A percentile compares a stretch with the other conserved stretches of the same genome.
Evolutionary conservation across 2,888 invertebrate species (phyloP).

Genomic region (Nysson spinosus): DNA sequence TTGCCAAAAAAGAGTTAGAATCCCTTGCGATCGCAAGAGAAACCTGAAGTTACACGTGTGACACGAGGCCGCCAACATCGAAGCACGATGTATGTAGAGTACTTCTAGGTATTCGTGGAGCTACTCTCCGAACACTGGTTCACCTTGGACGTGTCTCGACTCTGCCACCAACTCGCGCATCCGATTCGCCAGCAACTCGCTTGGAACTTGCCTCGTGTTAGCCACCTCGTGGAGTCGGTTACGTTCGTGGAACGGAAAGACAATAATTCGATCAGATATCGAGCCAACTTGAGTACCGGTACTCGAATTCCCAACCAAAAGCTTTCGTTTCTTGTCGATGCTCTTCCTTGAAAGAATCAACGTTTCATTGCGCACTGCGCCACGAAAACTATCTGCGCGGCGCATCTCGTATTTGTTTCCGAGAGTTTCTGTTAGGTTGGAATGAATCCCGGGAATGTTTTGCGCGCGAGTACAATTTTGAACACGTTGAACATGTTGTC

Average conservation of each 20-base stretch:
- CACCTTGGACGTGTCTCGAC: constrained; percentile 71
- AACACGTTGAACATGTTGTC: no score
- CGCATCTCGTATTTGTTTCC: no score
- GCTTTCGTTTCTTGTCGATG: no score
- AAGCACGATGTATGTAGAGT: constrained; percentile 51
- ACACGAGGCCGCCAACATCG: constrained; percentile 35
- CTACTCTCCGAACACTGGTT: constrained; percentile 69
- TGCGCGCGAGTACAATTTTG: no score
- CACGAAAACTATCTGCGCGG: no score
- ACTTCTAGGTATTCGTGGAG: constrained; percentile 58
- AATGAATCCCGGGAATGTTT: no score
- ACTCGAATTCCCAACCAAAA: no score
- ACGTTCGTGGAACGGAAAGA: constrained; percentile 32
- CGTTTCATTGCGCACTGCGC: no score
- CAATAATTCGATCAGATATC: constrained; percentile 53
- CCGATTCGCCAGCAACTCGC: no score
- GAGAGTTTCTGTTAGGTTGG: no score
- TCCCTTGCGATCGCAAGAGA: constrained; percentile 24
- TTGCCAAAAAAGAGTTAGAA: background rate
- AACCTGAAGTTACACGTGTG: constrained; percentile 31
- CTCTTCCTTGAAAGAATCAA: no score
- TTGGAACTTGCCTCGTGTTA: constrained; percentile 27
- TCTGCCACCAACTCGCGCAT: constrained; percentile 47
- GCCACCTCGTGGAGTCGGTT: constrained; percentile 45
- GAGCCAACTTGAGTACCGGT: constrained; percentile 33